phyloP scores from a whole-genome alignment of 2,113 vertebrate genomes.

The Emydura subglobosa region DNA sequence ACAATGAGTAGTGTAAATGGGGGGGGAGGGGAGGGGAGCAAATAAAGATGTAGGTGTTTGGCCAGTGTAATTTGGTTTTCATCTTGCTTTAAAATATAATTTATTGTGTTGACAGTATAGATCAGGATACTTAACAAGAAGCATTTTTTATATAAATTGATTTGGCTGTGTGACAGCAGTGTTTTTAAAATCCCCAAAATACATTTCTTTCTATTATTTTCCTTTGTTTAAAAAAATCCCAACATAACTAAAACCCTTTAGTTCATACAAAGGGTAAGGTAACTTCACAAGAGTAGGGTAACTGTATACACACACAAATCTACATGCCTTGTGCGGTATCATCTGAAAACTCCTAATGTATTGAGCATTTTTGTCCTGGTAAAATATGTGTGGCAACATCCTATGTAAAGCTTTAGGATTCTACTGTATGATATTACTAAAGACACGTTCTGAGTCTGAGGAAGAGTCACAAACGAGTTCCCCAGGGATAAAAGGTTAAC shows the following conservation, averaged over 20 bases:
- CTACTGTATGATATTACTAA: not conserved
- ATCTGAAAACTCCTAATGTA: too few species aligned
- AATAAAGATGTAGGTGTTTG: not conserved
- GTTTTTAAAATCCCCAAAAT: not conserved
- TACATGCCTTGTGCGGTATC: not conserved
- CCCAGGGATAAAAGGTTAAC: not conserved
- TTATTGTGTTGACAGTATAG: conserved; percentile 38
- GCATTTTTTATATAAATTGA: conserved; percentile 25
- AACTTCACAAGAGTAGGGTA: not conserved
- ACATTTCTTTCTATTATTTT: conserved; percentile 14
- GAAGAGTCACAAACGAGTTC: too few species aligned
- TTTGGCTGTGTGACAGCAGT: conserved; percentile 2
- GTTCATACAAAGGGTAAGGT: conserved; percentile 43
- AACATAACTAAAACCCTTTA: not conserved
- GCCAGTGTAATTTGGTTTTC: conserved; percentile 14
- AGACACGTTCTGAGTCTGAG: too few species aligned
- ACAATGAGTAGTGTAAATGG: not conserved
- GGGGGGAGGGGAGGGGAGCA: not conserved
- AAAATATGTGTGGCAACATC: not conserved
- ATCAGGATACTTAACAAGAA: conserved; percentile 41
- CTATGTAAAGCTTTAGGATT: not conserved
- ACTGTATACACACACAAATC: not conserved
- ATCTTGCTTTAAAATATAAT: conserved; percentile 25
- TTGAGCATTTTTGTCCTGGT: too few species aligned
- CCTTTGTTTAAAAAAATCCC: not conserved